Base-by-base conservation (phyloP, 1,140 invertebrate genomes). In the Daktulosphaira vitifoliae region DNA sequence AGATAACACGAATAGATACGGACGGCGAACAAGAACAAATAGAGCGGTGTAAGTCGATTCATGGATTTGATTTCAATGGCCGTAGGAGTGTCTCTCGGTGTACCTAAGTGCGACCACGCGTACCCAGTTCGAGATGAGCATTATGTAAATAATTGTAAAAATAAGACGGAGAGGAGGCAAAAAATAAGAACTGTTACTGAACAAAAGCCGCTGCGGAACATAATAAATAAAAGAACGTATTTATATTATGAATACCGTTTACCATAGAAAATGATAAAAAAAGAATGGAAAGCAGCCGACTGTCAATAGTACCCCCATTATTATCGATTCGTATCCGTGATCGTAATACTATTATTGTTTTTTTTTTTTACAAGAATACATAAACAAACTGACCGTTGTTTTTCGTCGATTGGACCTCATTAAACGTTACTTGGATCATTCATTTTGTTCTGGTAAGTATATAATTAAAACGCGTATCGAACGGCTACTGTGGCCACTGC, bases 41-140 rank as follows among this genome's bases (percentile, higher is more conserved):
- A 33, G 29, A 15, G 37, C 22, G 48, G 3, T 50, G 5, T 33
- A 33, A 39, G 23, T 20, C 39, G 54, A 59, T 59, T 59, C 54
- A 59, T 59, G 39, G n/a, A 59, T 59, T 44, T 38, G 39, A 62
- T 62, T 33, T 62, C 39, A 62, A 62, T 62, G 25, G 42, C 16
- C 26, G 25, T 29, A 11, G 42, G 25, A 46, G 54, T 25, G 42
- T 13, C 9, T 11, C 20, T 48, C 18, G 16, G 1, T 22, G 16
- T 48, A 6, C 4, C 18, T 2, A 29, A 33, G 22, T 18, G 37
- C 29, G 29, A 11, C 29, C 29, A 33, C 29, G 29, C 29, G 29
- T 11, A 33, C 29, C n/a, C 15, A 29, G n/a, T 59, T 13, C 16
- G 16, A 46, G 54, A 59, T 46, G 54, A 59, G 11, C 39, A 25